A percentile compares a stretch with the other conserved stretches of the same genome.
Conservation (phyloP, 2,113 vertebrate genomes). For the Daphoenositta chrysoptera region DNA sequence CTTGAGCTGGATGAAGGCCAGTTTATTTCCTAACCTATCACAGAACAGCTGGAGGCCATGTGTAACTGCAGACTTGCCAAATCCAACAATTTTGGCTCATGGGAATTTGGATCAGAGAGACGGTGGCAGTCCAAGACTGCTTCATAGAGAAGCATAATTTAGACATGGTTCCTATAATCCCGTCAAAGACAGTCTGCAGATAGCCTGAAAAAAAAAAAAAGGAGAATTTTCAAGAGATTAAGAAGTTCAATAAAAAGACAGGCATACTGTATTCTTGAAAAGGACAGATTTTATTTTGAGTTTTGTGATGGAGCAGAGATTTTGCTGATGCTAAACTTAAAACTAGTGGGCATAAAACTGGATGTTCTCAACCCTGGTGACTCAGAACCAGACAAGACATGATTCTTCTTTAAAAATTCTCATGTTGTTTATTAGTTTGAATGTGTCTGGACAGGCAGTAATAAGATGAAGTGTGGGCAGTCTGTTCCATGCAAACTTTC, state of each 20-base stretch:
- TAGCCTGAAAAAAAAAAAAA: background rate
- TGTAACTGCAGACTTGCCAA: constrained; percentile 30
- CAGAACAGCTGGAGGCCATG: constrained; percentile 23
- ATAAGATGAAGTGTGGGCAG: background rate
- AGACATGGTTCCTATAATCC: background rate
- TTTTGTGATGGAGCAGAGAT: background rate
- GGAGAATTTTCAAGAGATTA: background rate
- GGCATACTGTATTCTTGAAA: background rate
- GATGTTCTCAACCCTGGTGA: background rate
- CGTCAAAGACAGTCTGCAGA: background rate
- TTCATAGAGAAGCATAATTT: constrained; percentile 44
- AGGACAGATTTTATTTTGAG: background rate
- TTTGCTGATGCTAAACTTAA: constrained; percentile 10
- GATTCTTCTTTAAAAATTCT: background rate
- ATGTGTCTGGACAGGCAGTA: background rate
- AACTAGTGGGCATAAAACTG: background rate
- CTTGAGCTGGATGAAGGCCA: constrained; percentile 25
- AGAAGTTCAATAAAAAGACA: background rate
- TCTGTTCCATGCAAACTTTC: background rate
- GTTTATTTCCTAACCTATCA: constrained; percentile 42
- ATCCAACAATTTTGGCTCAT: constrained; percentile 5
- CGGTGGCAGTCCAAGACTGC: background rate
- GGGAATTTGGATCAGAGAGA: constrained; percentile 21
- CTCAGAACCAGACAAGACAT: constrained; percentile 7
- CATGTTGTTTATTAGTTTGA: background rate